Conservation (phyloP, 2,113 vertebrate species). For the Phrynosoma blainvillii region DNA sequence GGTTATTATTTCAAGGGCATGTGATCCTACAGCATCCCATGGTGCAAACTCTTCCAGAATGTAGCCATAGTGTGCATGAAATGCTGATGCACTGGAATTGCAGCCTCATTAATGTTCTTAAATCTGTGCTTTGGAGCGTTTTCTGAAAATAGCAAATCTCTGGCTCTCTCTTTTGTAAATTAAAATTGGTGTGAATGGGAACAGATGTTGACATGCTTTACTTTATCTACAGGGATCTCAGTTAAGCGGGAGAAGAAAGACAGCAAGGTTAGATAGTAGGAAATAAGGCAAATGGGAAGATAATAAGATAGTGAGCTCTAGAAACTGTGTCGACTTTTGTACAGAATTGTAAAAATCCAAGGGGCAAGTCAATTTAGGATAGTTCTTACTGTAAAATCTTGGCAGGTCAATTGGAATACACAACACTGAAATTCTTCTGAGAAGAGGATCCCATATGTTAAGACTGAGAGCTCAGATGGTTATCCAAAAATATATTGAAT, state of each 20-base stretch:
- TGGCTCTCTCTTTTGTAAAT: constrained; percentile 80
- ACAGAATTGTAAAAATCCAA: constrained; percentile 46
- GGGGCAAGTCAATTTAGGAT: constrained; percentile 43
- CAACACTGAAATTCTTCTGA: not conserved
- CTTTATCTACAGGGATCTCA: constrained; percentile 78
- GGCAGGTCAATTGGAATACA: not conserved
- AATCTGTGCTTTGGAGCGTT: constrained; percentile 85
- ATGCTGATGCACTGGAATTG: constrained; percentile 85
- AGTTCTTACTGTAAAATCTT: not conserved
- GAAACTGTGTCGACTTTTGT: constrained; percentile 52
- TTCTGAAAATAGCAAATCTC: constrained; percentile 83
- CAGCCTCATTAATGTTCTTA: constrained; percentile 88
- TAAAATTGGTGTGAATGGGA: constrained; percentile 83
- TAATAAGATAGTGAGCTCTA: constrained; percentile 44
- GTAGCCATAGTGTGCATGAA: constrained; percentile 78
- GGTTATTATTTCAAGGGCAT: constrained; percentile 41
- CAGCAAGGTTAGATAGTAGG: constrained; percentile 73
- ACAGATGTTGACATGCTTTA: constrained; percentile 82
- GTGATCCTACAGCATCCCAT: constrained; percentile 61
- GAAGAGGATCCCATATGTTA: not conserved
- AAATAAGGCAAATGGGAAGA: constrained; percentile 70
- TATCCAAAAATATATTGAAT: not conserved
- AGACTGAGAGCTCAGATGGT: not conserved
- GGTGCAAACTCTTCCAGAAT: constrained; percentile 74
- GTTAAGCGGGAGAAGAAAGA: constrained; percentile 70